Evolutionary conservation across 2,113 vertebrate genomes (phyloP), one percentile per base, ranked within the genome.

Genomic region (Phaethornis superciliosus): DNA sequence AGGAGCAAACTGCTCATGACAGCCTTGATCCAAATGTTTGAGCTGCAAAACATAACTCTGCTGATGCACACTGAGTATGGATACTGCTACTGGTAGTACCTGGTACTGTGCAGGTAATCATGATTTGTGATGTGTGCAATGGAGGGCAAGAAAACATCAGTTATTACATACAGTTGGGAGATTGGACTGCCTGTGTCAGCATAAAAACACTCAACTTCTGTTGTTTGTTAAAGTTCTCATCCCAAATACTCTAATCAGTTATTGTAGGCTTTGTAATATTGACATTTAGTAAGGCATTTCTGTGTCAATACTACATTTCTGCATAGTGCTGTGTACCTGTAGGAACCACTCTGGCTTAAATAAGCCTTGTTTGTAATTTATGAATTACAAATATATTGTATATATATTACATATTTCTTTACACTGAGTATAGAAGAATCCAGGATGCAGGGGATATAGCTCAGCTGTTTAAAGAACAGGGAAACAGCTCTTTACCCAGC

Each of bases 311-410:
- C 44, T 15, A 7, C 56, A 70, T 89, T 94, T 91, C 55, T 91
- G 37, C 15, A 0, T 15, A 35, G 51, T 74, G 46, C 60, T 62
- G 7, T 74, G 52, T 81, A 89, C 52, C 64, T 93, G 56, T 20
- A 72, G 67, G 88, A 90, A 94, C 92, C 82, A 93, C 49, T 42
- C 40, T 0, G 21, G 28, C 30, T 81, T 91, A 21, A 88, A 75
- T 63, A 65, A 89, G 22, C 24, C 78, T 84, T 7, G 15, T 49
- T 92, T 76, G 90, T 94, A 23, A 89, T 93, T 96, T 87, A 96
- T 95, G 79, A 92, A 82, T 71, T 37, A 64, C 68, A 30, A 12
- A 40, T 10, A 40, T 40, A 40, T 40, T 40, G 40, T 40, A 40
- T 40, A 40, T 40, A 40, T 12, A 11, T 40, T 12, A 40, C 40